Conservation (phyloP, 2,113 vertebrate species). For the Corydoras sp. region DNA sequence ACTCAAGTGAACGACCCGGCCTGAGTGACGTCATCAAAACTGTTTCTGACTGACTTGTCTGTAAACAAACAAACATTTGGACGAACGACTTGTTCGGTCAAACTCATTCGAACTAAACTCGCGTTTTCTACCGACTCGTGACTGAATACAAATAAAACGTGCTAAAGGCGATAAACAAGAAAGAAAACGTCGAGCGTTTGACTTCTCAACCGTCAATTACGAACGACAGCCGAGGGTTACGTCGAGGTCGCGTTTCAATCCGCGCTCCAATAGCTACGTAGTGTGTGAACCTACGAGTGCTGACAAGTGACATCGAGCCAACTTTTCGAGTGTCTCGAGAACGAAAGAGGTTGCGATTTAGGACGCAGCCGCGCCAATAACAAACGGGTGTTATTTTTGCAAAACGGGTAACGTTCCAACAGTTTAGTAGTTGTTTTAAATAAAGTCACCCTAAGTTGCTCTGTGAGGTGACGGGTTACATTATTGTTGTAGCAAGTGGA, state of each 20-base stretch:
- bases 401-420: background rate
- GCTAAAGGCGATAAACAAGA: background rate
- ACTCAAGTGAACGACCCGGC: too few relatives aligned
- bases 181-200: background rate
- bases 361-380: background rate
- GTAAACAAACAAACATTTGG: too few relatives aligned
- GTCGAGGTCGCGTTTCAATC: background rate
- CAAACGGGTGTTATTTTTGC: background rate
- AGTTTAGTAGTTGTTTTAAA: background rate
- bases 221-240: background rate
- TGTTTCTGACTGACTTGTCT: too few relatives aligned
- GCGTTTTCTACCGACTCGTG: too few relatives aligned
- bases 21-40: too few relatives aligned
- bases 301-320: background rate
- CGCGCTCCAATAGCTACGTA: background rate
- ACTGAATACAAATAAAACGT: too few relatives aligned
- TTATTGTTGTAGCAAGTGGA: conserved; percentile 29
- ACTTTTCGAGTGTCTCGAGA: background rate
- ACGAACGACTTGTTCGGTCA: too few relatives aligned
- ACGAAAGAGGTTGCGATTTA: background rate
- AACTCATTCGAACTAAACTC: too few relatives aligned
- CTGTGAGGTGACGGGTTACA: background rate
- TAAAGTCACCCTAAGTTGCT: too few relatives aligned
- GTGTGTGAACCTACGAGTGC: background rate
- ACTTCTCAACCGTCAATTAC: background rate